Base-by-base conservation (phyloP, 1,140 invertebrate species). In the Apolygus lucorum region DNA sequence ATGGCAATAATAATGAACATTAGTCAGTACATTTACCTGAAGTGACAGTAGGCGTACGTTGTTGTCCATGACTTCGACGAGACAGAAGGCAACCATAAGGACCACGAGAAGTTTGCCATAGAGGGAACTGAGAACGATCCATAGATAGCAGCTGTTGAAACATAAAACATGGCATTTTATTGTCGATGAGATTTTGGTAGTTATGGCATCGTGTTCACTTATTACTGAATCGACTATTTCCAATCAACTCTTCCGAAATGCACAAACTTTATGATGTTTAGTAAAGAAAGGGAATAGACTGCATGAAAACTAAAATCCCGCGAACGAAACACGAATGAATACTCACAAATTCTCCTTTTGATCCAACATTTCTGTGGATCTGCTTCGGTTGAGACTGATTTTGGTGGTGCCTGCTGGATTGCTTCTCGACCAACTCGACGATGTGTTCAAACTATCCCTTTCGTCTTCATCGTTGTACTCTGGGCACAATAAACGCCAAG, bases 71-170 rank as follows among this genome's bases (percentile, higher is more conserved):
- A 85, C 82, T 75, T 86, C 85, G 28, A 82, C 83, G 11, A 86
- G 73, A 70, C 83, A 83, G 21, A 85, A 80, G n/a, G 84, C 81
- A 42, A 84, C 74, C 77, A 83, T 83, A 2, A 86, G 70, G 2
- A 87, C 79, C n/a, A 87, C 78, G 2, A 88, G 70, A 2, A 85
- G 71, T 72, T 86, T 82, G 1, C 84, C 86, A 74, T 88, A 88
- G 42, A 87, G 78, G 14, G 85, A 84, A 70, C 84, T 85, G 2
- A 87, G 74, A 1, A 83, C 78, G 62, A 82, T 77, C 84, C 83
- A 86, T 75, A 86, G 74, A 68, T 82, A 81, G 21, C 81, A 82
- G 72, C 85, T 87, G n/a, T n/a, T n/a, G 78, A 2, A 79, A 80
- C 29, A 74, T 34, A 72, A 72, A 71, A 59, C 64, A 63, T 29